Evolutionary conservation across 2,113 vertebrate genomes (phyloP), one percentile per base, ranked within the genome.

Genomic region (Zingel zingel): DNA sequence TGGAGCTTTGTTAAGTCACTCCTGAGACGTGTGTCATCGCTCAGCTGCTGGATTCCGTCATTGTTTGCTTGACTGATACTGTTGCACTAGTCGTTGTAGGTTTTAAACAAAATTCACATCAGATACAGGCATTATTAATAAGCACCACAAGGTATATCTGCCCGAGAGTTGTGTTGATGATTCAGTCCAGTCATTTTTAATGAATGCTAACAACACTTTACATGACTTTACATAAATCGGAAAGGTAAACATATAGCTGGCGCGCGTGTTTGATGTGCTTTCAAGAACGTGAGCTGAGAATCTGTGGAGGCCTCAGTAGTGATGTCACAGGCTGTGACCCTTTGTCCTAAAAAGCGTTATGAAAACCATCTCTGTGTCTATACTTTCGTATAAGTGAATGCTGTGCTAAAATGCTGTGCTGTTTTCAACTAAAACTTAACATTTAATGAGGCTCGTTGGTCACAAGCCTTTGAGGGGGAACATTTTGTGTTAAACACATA

Each of bases 171-270:
- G 78, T 63, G 71, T 59, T 4, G 70, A 81, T 74, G 80, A 87
- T 84, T 81, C 87, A 84, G 54, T 85, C 61, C 70, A 86, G 63
- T 74, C 57, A 51, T 5, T 88, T 86, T 86, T 83, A 84, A 88
- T 90, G 79, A 86, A 71, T 86, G 71, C 58, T 61, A 85, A 81
- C 79, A 86, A 73, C 77, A 88, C 51, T 79, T 80, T 54, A 45
- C 39, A 79, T 43, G 81, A 7, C 54, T 57, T 74, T 70, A 64
- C 71, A 77, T 69, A 43, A 56, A 58, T 27, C 63, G 30, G 71
- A 64, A 51, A 65, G 45, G 53, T 19, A 12, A 30, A 79, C 27
- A 61, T 53, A 58, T 23, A 59, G 45, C 25, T 12, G 5, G 14
- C 1, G 48, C 62, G 25, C 14, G 12, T 67, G 47, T 72, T 45